Evolutionary conservation across 1,140 invertebrate species (phyloP).

Genomic region (Penaeus indicus): DNA sequence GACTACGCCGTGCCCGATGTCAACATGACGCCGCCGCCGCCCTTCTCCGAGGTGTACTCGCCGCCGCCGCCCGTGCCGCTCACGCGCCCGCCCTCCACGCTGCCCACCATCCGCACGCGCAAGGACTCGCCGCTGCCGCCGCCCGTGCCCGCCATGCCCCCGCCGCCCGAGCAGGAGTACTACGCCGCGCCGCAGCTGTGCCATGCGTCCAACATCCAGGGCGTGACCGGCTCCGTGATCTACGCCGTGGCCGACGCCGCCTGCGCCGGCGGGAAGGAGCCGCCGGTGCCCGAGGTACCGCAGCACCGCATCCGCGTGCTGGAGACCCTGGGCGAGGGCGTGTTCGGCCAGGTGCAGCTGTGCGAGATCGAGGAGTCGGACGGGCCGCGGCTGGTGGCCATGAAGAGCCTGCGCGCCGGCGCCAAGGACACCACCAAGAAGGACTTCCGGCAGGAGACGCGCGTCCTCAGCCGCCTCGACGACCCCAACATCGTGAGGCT

Average conservation of each 20-base stretch:
- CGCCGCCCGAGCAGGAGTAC: conserved; percentile 55
- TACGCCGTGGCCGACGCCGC: conserved; percentile 71
- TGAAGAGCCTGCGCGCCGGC: conserved; percentile 72
- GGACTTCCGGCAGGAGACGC: conserved; percentile 73
- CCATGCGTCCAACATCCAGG: conserved; percentile 69
- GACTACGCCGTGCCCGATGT: conserved; percentile 65
- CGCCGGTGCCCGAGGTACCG: conserved; percentile 79
- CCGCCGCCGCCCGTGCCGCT: conserved; percentile 67
- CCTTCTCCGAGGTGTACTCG: conserved; percentile 73
- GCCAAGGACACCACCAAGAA: conserved; percentile 71
- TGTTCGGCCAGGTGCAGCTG: conserved; percentile 80
- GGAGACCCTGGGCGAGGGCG: conserved; percentile 83
- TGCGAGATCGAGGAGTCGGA: conserved; percentile 66
- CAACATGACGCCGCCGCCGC: conserved; percentile 74
- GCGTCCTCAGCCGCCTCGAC: conserved; percentile 71
- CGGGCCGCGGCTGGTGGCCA: conserved; percentile 70
- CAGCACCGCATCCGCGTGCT: conserved; percentile 81
- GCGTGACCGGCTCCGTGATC: conserved; percentile 72
- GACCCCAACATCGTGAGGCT: conserved; percentile 69
- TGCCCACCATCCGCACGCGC: conserved; percentile 39
- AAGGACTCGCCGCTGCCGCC: conserved; percentile 42
- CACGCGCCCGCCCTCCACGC: conserved; percentile 63
- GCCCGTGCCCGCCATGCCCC: conserved; percentile 51
- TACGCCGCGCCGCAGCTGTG: conserved; percentile 58
- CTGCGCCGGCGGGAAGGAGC: conserved; percentile 36